Evolutionary conservation across 2,888 invertebrate genomes (phyloP).

Genomic region (Perdita meconis): DNA sequence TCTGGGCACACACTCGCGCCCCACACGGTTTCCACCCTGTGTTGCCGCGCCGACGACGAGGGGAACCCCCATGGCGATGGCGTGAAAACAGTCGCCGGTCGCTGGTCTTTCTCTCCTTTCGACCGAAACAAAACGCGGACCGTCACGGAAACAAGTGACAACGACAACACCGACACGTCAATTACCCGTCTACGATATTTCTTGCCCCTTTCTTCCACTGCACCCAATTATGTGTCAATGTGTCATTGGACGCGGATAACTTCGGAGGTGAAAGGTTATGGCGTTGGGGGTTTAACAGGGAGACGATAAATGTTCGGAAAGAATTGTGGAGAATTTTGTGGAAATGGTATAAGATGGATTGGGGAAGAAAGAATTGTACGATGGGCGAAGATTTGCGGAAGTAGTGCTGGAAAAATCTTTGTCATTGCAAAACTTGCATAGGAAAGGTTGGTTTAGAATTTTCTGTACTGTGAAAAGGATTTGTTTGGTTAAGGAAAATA

Average conservation of each 20-base stretch:
- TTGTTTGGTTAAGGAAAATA: too few species aligned
- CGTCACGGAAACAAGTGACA: slow-evolving; percentile 80
- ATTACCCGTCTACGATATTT: slow-evolving; percentile 76
- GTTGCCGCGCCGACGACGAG: slow-evolving; percentile 39
- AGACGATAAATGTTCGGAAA: background rate
- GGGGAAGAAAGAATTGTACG: background rate
- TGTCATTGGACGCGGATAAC: slow-evolving; percentile 10
- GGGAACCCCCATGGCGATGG: slow-evolving; percentile 77
- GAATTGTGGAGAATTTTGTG: background rate
- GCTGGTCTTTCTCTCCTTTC: slow-evolving; percentile 30
- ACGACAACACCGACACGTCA: slow-evolving; percentile 75
- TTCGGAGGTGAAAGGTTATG: slow-evolving; percentile 6
- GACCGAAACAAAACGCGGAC: slow-evolving; percentile 73
- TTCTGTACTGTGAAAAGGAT: too few species aligned
- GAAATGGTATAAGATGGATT: background rate
- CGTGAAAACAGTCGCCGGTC: slow-evolving; percentile 78
- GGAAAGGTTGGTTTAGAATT: too few species aligned
- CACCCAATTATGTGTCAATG: slow-evolving; percentile 66
- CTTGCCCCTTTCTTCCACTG: slow-evolving; percentile 44
- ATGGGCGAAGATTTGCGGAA: too few species aligned
- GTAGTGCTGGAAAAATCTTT: too few species aligned
- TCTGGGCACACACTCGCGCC: slow-evolving; percentile 34
- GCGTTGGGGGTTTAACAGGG: background rate
- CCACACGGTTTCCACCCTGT: slow-evolving; percentile 55
- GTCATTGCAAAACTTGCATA: too few species aligned